Evolutionary conservation across 2,113 vertebrate species (phyloP), one percentile per base, ranked within the genome.

Genomic region (Vombatus ursinus): DNA sequence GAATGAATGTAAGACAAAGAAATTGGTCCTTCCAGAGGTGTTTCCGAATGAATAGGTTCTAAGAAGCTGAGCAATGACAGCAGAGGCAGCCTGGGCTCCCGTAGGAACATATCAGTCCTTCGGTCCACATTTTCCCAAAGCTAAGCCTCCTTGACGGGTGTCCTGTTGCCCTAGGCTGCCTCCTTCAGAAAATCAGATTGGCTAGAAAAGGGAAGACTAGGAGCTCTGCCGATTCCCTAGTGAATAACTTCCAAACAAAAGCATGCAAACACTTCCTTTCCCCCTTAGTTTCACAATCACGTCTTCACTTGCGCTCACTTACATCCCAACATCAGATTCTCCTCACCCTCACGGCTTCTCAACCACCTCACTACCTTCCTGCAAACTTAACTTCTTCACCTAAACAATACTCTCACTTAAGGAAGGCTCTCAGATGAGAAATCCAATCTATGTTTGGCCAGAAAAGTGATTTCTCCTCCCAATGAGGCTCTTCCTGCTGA

Each of bases 181-280:
- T 51, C 93, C 1, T 95, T 53, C n/a, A 28, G 96, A 92, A 53
- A 90, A 61, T 94, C 95, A 95, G 92, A 23, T 94, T 97, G 92
- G 93, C 92, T 95, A 93, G 91, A 37, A 28, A 89, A 54, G 68
- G 91, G 97, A 93, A 96, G 92, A 48, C 19, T 57, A 92, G 90
- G 92, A 48, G 94, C 23, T 50, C 53, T 14, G 91, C 31, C 89
- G 28, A 91, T 91, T 95, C 92, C 94, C 95, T 52, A 96, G 95
- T 84, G 97, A 97, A 97, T 97, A 97, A 95, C 57, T 96, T 94
- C 92, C 16, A 44, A n/a, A 92, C 84, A 94, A 93, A 47, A 3
- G 1, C n/a, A 84, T 91, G 44, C 47, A 94, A 53, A 49, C 95
- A 77, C 95, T 93, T 51, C 95, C 89, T 94, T 52, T 50, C 9